Evolutionary conservation across 2,888 invertebrate species (phyloP).

Genomic region (Zaprionus lineosus): DNA sequence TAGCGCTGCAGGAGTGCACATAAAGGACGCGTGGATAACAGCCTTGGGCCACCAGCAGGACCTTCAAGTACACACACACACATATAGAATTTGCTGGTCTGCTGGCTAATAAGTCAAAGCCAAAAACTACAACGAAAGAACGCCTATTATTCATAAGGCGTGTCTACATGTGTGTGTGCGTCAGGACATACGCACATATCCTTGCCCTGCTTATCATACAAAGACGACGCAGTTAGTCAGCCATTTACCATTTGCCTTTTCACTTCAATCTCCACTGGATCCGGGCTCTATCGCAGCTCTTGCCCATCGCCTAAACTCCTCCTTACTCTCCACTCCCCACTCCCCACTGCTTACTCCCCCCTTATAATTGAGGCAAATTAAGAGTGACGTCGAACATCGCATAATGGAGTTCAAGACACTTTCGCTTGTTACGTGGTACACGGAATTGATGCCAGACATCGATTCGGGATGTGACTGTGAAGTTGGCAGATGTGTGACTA

Average conservation of each 20-base stretch:
- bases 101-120: constrained; percentile 46
- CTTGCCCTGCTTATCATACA: too few species aligned
- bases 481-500: not conserved
- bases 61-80: constrained; percentile 25
- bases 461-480: not conserved
- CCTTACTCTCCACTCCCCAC: not conserved
- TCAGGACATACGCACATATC: too few species aligned
- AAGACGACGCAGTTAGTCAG: too few species aligned
- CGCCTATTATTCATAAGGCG: constrained; percentile 69
- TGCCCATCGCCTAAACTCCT: not conserved
- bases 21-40: constrained; percentile 41
- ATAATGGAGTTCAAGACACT: constrained; percentile 78
- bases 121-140: constrained; percentile 44
- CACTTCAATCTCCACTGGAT: too few species aligned
- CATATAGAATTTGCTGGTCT: constrained; percentile 7
- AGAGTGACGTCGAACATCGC: constrained; percentile 79
- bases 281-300: too few species aligned
- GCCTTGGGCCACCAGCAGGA: constrained; percentile 9
- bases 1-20: constrained; percentile 75
- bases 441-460: constrained; percentile 11
- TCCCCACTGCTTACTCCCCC: constrained; percentile 1
- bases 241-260: too few species aligned
- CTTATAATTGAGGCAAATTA: constrained; percentile 78
- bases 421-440: constrained; percentile 38
- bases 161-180: constrained; percentile 5